Conservation (phyloP, 2,113 vertebrate genomes). For the Saguinus midas region DNA sequence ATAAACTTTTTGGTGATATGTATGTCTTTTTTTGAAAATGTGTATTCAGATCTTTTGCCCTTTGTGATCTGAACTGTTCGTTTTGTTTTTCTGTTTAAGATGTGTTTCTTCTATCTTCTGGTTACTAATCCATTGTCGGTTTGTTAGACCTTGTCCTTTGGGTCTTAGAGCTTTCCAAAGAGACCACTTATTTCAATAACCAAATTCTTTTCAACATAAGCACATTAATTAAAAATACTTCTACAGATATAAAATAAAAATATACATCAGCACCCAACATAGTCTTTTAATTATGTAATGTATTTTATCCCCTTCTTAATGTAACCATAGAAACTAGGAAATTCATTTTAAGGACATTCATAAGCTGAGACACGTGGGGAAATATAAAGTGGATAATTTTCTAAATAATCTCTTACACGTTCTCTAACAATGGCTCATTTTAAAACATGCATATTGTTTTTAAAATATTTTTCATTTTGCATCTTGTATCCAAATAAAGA, state of each 20-base stretch:
- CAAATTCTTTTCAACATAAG: not conserved
- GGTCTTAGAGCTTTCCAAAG: not conserved
- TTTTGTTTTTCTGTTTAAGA: too few species aligned
- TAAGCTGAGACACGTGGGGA: not conserved
- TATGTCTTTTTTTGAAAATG: too few species aligned
- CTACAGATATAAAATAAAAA: not conserved
- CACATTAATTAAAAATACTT: not conserved
- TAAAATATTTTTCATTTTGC: not conserved
- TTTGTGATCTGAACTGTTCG: too few species aligned
- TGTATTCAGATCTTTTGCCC: too few species aligned
- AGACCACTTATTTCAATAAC: not conserved
- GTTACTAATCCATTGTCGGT: too few species aligned
- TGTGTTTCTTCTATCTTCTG: too few species aligned
- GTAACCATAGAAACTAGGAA: not conserved
- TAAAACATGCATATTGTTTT: not conserved
- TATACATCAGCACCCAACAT: not conserved
- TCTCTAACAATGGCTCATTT: not conserved
- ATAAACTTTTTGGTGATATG: too few species aligned
- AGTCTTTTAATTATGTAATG: not conserved
- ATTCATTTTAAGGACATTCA: not conserved
- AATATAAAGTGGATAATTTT: not conserved
- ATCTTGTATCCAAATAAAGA: not conserved
- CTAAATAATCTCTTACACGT: not conserved
- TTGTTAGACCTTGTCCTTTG: not conserved
- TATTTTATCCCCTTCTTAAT: not conserved